Conservation (phyloP, 2,113 vertebrate genomes). For the Notarius lentiginosus region DNA sequence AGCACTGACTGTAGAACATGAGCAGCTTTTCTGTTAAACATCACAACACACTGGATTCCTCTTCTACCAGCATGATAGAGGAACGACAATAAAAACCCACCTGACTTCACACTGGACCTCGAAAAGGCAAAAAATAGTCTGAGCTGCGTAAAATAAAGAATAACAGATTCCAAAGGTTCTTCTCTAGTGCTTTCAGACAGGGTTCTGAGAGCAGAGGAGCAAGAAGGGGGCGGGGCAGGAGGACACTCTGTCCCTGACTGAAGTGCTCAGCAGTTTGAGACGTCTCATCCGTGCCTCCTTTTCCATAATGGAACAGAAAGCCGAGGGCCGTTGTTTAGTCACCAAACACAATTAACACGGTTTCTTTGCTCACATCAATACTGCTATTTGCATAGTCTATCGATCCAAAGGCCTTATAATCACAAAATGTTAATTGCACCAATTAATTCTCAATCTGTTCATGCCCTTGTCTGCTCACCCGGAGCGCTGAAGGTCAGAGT, state of each 20-base stretch:
- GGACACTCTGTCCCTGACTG: constrained; percentile 58
- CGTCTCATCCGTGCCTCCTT: constrained; percentile 69
- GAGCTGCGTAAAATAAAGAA: not conserved
- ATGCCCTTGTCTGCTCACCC: constrained; percentile 80
- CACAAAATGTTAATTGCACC: constrained; percentile 96
- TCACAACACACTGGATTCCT: not conserved
- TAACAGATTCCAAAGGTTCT: not conserved
- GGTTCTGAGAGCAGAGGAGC: not conserved
- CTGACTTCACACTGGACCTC: not conserved
- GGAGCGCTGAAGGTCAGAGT: constrained; percentile 87
- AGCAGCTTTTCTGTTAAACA: constrained; percentile 52
- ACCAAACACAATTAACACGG: constrained; percentile 79
- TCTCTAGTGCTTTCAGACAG: not conserved
- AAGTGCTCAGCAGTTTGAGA: constrained; percentile 75
- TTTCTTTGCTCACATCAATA: constrained; percentile 83
- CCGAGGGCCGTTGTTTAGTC: constrained; percentile 65
- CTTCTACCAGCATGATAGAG: not conserved
- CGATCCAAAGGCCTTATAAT: constrained; percentile 93
- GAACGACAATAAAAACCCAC: not conserved
- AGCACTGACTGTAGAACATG: constrained; percentile 41
- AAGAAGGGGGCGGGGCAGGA: not conserved
- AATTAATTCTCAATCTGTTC: constrained; percentile 98
- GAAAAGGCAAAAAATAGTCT: not conserved
- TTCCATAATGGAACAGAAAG: constrained; percentile 78
- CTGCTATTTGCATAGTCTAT: constrained; percentile 88